These are phyloP conservation scores for Luidia sarsii DNA, from an alignment of 53 echinoderm and acorn worm species.

Conservation along the genomic window DNA sequence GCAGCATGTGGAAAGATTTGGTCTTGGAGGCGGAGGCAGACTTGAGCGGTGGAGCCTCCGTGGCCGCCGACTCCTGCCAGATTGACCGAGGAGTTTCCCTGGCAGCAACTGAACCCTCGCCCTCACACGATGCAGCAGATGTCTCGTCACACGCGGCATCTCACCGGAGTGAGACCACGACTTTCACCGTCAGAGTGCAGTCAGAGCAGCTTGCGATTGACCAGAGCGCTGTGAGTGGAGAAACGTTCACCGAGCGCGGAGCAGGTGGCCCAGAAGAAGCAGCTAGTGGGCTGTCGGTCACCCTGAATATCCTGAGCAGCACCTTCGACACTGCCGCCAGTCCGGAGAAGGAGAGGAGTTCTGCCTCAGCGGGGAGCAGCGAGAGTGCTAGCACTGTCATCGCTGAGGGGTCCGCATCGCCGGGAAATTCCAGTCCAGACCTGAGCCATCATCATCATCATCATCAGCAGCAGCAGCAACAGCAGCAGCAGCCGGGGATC, in stretches of 20 bases:
- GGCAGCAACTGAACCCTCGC: neutral
- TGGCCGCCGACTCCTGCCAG: neutral
- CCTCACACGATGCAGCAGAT: neutral
- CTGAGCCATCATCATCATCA: too few relatives aligned
- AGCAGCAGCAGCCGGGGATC: neutral
- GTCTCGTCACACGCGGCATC: neutral
- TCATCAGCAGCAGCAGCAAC: neutral
- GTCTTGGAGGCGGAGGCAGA: constrained; percentile 40
- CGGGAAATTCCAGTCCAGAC: too few relatives aligned
- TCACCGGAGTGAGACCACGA: neutral
- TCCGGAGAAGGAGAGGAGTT: constrained; percentile 59
- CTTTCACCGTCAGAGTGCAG: neutral
- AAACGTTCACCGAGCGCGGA: too few relatives aligned
- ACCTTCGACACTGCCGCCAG: constrained; percentile 15
- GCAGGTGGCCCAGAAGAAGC: too few relatives aligned
- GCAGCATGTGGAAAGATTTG: constrained; percentile 38
- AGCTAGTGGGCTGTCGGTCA: constrained; percentile 30
- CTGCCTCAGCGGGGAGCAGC: constrained; percentile 73
- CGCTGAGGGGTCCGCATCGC: constrained; percentile 12
- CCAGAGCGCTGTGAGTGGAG: too few relatives aligned
- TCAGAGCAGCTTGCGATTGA: too few relatives aligned
- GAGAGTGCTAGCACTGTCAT: constrained; percentile 72
- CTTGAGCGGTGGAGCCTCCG: constrained; percentile 1
- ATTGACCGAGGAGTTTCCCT: neutral
- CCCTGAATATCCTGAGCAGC: constrained; percentile 36